phyloP scores from a whole-genome alignment of 2,113 vertebrate species.

The Aptenodytes patagonicus region DNA sequence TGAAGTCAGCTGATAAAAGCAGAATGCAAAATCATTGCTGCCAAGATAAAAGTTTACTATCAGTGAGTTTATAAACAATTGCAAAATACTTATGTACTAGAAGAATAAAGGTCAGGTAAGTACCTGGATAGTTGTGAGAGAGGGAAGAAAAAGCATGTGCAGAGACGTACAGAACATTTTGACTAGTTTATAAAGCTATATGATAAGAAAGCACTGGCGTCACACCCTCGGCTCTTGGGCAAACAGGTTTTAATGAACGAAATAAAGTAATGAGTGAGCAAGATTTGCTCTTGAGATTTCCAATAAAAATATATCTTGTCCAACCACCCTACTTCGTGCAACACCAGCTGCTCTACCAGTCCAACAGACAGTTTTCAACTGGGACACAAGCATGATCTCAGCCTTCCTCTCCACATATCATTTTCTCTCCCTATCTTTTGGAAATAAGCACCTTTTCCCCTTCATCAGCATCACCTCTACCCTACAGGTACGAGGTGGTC shows the following conservation, averaged over 20 bases:
- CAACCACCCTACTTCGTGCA: not conserved
- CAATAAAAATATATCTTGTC: not conserved
- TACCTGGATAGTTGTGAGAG: not conserved
- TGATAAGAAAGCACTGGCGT: not conserved
- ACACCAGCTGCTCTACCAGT: not conserved
- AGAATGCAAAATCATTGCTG: constrained; percentile 3
- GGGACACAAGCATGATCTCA: not conserved
- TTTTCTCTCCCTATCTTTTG: not conserved
- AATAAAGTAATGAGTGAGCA: not conserved
- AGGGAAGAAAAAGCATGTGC: not conserved
- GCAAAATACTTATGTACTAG: not conserved
- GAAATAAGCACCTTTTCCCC: not conserved
- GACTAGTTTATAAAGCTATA: not conserved
- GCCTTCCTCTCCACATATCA: not conserved
- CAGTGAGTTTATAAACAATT: not conserved
- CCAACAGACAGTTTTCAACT: not conserved
- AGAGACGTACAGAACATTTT: not conserved
- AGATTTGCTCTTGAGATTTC: not conserved
- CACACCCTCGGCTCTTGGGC: not conserved
- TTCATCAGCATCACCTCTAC: not conserved
- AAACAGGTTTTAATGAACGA: not conserved
- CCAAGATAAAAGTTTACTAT: constrained; percentile 18
- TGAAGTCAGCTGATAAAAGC: constrained; percentile 30
- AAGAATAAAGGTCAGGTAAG: constrained; percentile 7
- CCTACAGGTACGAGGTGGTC: not conserved